Conservation (phyloP, 2,113 vertebrate genomes). For the Orthonyx spaldingii region DNA sequence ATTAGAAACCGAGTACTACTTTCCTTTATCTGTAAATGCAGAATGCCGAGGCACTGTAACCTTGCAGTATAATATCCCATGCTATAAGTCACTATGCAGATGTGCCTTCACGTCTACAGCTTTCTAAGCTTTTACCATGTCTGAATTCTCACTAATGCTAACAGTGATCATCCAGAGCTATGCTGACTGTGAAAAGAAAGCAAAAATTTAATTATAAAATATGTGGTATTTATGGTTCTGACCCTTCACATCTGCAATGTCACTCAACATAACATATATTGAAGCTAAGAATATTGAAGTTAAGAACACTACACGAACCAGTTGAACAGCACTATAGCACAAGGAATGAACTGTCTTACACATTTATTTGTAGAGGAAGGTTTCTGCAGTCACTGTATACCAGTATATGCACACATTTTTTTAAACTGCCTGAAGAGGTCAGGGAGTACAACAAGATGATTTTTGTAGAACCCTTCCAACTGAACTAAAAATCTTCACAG, state of each 20-base stretch:
- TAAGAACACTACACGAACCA: background rate
- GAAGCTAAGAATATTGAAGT: background rate
- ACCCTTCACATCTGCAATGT: background rate
- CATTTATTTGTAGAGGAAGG: background rate
- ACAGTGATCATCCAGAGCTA: background rate
- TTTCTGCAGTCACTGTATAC: background rate
- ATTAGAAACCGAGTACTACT: background rate
- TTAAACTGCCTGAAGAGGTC: background rate
- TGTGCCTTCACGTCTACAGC: background rate
- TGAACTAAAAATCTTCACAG: background rate
- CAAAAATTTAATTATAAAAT: background rate
- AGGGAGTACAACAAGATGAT: background rate
- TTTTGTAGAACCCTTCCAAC: background rate
- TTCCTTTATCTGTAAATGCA: background rate
- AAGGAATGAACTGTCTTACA: background rate
- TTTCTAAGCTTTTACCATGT: background rate
- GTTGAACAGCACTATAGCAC: background rate
- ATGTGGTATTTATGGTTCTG: background rate
- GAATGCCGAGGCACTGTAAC: background rate
- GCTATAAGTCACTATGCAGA: background rate
- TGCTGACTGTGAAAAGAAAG: background rate
- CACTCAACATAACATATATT: background rate
- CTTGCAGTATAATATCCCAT: background rate
- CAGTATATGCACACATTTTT: background rate
- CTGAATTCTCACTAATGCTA: background rate